Base-by-base conservation (phyloP, 2,113 vertebrate genomes). In the Bathybates hornii region DNA sequence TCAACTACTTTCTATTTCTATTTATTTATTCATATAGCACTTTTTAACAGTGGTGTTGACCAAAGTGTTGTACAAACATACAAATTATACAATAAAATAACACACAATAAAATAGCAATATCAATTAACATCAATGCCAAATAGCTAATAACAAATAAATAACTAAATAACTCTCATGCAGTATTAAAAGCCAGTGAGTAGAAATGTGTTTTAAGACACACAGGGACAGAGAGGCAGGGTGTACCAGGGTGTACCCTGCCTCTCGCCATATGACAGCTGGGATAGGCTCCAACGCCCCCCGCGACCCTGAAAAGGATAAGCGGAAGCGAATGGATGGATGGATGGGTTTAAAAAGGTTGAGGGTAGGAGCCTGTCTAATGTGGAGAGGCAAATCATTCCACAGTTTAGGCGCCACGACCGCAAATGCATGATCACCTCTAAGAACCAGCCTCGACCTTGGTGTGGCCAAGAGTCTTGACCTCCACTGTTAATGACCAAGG, bases 301-400 rank as follows among this genome's bases (percentile, higher is more conserved):
- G 0, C 3, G 2, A 5, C 56, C 56, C 27, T 59, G 56, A 29
- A 29, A 59, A 29, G 56, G 56, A 29, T 0, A 59, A 59, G 56
- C 27, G 0, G 56, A 57, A 57, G 56, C 4, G 0, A 57, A 7
- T 27, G 12, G 12, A 59, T 59, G 48, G 9, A 41, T 41, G 52
- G 24, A 59, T 29, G 27, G 27, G 17, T 59, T 59, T 59, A 17
- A 59, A 59, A 59, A 61, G 57, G 0, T 61, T 32, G 57, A 32
- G 5, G 27, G 27, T 61, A 61, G 14, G 57, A 17, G 14, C 0
- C 57, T 61, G 57, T 32, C 57, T 61, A 61, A 61, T 61, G 57
- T 61, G 57, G 14, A 32, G 27, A 61, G 27, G 57, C 57, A 61
- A 61, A 2, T 17, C 1, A 61, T 61, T 61, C 0, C 0, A 32